phyloP scores from a whole-genome alignment of 1,140 invertebrate species.

The Hydropsyche tenuis region DNA sequence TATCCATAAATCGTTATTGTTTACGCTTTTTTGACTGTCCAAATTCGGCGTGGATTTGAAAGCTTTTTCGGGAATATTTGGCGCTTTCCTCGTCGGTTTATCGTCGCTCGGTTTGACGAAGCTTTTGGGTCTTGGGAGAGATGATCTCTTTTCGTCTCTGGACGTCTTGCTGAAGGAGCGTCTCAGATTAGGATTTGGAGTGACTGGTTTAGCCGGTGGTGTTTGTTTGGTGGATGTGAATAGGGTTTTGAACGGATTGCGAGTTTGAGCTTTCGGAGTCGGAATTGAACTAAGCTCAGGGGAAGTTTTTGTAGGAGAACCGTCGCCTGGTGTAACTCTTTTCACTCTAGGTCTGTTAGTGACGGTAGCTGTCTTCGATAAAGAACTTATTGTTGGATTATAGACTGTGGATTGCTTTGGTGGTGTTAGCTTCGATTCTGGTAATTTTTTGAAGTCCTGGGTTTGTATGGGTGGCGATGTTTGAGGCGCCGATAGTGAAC shows the following conservation, averaged over 20 bases:
- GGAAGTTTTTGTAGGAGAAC: constrained; percentile 11
- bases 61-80: neutral
- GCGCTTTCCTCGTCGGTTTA: neutral
- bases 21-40: constrained; percentile 36
- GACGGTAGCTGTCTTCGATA: constrained; percentile 35
- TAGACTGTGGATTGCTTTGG: constrained; percentile 24
- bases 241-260: too few species aligned
- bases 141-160: neutral
- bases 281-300: neutral
- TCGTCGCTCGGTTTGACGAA: neutral
- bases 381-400: constrained; percentile 43
- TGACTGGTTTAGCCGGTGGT: neutral
- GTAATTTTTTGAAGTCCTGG: neutral
- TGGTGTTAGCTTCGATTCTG: neutral
- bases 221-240: neutral
- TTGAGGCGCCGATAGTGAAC: neutral
- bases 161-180: neutral
- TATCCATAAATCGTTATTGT: constrained; percentile 42
- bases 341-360: constrained; percentile 11
- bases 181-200: constrained; percentile 18
- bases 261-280: neutral
- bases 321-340: constrained; percentile 3
- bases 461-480: neutral
- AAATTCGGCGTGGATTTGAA: constrained; percentile 43
- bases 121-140: neutral